These are phyloP conservation scores for Lottia scabra DNA, from an alignment of 2,888 invertebrate genomes.

Conservation along the genomic window DNA sequence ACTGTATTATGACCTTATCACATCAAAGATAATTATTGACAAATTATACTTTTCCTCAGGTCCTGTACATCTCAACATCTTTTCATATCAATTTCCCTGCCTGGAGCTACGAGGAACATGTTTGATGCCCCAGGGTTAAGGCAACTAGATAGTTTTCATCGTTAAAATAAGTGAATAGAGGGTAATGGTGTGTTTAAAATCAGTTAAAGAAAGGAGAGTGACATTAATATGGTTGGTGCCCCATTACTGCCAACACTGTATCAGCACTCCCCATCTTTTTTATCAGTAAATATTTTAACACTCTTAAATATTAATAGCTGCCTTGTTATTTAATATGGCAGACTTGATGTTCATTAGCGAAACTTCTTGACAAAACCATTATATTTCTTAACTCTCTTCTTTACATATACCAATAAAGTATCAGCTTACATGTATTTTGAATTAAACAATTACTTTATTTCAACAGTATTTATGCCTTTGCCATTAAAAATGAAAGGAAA, in stretches of 20 bases:
- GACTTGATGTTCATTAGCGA: too few species aligned
- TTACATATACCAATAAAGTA: too few species aligned
- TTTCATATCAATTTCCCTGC: not conserved
- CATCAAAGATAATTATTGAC: slow-evolving; percentile 3
- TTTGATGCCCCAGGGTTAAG: not conserved
- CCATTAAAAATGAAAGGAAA: too few species aligned
- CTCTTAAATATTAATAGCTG: not conserved
- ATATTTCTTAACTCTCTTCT: too few species aligned
- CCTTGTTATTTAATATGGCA: too few species aligned
- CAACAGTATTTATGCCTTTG: too few species aligned
- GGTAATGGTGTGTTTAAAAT: too few species aligned
- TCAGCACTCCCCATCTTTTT: not conserved
- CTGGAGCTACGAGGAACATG: not conserved
- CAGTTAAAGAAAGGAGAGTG: not conserved
- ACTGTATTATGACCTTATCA: not conserved
- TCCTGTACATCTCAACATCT: not conserved
- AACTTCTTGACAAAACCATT: too few species aligned
- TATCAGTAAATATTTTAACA: not conserved
- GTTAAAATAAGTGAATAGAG: too few species aligned
- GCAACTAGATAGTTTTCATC: not conserved
- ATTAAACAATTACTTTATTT: too few species aligned
- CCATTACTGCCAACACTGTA: not conserved
- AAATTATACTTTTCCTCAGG: not conserved
- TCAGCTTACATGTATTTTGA: too few species aligned
- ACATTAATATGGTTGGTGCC: not conserved